Percentiles rank a stretch among this genome's conserved stretches.
phyloP scores from a whole-genome alignment of 2,113 vertebrate species.

The Aphyosemion australe region DNA sequence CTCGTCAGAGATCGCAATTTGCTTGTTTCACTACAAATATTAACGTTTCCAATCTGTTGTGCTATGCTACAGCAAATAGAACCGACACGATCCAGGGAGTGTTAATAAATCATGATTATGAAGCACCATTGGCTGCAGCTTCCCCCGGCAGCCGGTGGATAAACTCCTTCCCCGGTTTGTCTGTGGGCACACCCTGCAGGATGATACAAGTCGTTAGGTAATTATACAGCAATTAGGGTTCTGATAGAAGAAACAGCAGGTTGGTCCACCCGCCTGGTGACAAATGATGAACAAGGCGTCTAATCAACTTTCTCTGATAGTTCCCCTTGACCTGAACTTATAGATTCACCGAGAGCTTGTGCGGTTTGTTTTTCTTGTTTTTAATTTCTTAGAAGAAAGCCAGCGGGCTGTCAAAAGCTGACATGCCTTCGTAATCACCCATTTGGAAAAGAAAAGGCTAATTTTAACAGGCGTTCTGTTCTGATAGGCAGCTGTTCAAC shows the following conservation, averaged over 20 bases:
- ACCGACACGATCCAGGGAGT: conserved; percentile 61
- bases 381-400: conserved; percentile 24
- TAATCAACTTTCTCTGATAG: conserved; percentile 56
- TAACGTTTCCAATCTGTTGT: conserved; percentile 79
- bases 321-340: conserved; percentile 66
- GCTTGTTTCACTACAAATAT: conserved; percentile 68
- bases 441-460: conserved; percentile 36
- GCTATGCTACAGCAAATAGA: conserved; percentile 67
- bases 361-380: conserved; percentile 13
- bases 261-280: conserved; percentile 49
- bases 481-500: conserved; percentile 39
- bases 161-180: conserved; percentile 57
- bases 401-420: conserved; percentile 30
- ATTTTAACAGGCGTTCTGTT: conserved; percentile 37
- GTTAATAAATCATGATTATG: conserved; percentile 83
- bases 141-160: conserved; percentile 55
- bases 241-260: conserved; percentile 65
- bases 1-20: conserved; percentile 36
- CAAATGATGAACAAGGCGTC: conserved; percentile 54
- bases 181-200: conserved; percentile 59
- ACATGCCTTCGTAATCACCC: conserved; percentile 22
- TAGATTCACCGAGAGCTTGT: conserved; percentile 27
- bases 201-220: conserved; percentile 66
- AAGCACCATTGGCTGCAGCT: conserved; percentile 63
- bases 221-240: conserved; percentile 76